A percentile compares a stretch with the other conserved stretches of the same genome.
Conservation (phyloP, 2,797 vertebrate genomes). For the Columba guinea region DNA sequence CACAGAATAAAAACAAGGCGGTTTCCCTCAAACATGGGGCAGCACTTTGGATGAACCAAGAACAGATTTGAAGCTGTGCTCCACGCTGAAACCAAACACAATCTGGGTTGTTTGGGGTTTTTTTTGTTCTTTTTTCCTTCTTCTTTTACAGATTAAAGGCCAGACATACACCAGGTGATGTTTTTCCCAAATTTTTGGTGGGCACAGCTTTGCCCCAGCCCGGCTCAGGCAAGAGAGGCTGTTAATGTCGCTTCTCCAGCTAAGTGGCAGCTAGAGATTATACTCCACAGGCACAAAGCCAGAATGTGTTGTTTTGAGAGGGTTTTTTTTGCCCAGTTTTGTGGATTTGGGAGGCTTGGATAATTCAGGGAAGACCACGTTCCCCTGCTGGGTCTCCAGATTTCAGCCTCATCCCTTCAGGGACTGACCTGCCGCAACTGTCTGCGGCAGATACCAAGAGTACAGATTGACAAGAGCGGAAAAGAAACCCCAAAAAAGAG, state of each 20-base stretch:
- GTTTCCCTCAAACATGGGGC: not conserved
- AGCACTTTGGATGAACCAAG: not conserved
- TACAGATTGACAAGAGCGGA: not conserved
- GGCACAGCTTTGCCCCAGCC: not conserved
- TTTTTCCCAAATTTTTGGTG: not conserved
- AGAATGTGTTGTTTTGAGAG: not conserved
- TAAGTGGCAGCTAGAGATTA: not conserved
- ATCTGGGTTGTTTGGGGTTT: not conserved
- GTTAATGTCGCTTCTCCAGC: rapidly evolving
- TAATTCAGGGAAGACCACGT: not conserved
- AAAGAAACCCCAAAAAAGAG: constrained; percentile 43
- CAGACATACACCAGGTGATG: not conserved
- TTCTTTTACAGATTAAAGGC: not conserved
- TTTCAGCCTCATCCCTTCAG: not conserved
- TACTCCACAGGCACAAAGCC: not conserved
- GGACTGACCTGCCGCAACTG: not conserved
- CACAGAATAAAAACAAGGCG: not conserved
- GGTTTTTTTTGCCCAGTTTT: not conserved
- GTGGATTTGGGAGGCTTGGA: not conserved
- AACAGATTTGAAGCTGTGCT: not conserved
- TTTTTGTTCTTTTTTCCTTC: not conserved
- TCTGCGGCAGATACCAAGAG: not conserved
- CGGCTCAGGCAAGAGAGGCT: rapidly evolving
- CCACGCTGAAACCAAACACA: not conserved
- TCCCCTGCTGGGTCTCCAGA: not conserved